Evolutionary conservation across 1,140 invertebrate species (phyloP), one percentile per base, ranked within the genome.

Genomic region (Macrobrachium rosenbergii): DNA sequence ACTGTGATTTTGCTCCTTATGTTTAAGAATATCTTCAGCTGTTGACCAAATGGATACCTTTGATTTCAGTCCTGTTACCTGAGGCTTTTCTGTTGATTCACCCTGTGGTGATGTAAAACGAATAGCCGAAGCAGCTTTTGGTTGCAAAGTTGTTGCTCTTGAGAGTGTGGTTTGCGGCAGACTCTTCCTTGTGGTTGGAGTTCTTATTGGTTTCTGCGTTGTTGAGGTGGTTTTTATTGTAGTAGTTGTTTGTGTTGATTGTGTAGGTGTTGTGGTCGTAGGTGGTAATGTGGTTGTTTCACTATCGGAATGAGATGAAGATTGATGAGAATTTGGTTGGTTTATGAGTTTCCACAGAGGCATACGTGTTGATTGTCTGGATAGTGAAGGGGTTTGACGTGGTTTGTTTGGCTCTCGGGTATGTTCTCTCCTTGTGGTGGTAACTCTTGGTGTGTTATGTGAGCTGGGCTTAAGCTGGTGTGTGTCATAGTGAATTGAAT

Each of bases 311-410:
- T 43, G 83, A 59, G 45, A 12, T 19, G 16, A 63, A 58, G 83
- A 28, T 76, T 28, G 83, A 17, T 75, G 83, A 76, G 82, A 37
- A 43, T 62, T 62, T 0, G 86, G 86, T 14, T 81, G 59, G 45
- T 88, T 88, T 60, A 88, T 88, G 72, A 82, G 80, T 64, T 88
- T 88, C 86, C 86, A 88, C 11, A 88, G 60, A 43, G 86, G 86
- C 86, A 79, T 83, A 37, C 86, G 73, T n/a, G 81, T 82, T 17
- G 80, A 43, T n/a, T 37, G 86, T 28, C 73, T 73, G 1, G 86
- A 79, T 23, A 67, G 52, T 17, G 80, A 52, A 23, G 17, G n/a
- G 28, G 60, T 6, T 37, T 69, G 80, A n/a, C 75, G 86, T 19
- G 63, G 67, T 14, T 23, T 14, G 23, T 8, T 37, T 52, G 17